Evolutionary conservation across 2,888 invertebrate species (phyloP), one percentile per base, ranked within the genome.

Genomic region (Erannis defoliaria): DNA sequence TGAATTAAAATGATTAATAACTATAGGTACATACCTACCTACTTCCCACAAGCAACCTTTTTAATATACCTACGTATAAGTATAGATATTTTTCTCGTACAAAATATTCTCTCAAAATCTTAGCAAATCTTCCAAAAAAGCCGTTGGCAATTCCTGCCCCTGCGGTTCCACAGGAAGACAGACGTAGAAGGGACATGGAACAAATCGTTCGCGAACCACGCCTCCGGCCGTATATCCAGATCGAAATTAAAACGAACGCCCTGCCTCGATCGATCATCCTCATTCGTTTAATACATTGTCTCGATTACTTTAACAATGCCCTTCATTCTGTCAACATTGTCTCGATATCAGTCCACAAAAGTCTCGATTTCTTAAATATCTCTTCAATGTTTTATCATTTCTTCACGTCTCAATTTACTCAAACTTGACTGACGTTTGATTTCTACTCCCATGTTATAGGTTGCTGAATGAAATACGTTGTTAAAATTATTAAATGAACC

Each of bases 201-300:
- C 90, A 92, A 93, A 93, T 93, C 82, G 92, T 89, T 87, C 86
- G 75, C 75, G 78, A 78, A 84, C 92, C 92, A 91, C 92, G 90
- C 92, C 92, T 88, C 79, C 85, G 82, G 81, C 81, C 73, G 85
- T 84, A 87, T 88, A 88, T 87, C 84, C 78, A 82, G 88, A 90
- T 91, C 92, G 88, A 90, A 92, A 93, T 92, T 91, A 90, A 92
- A 90, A 92, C 83, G 87, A 86, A 89, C 92, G 88, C 89, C 88
- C 89, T 81, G 80, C 76, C 86, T 78, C 89, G 83, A 93, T 93
- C 92, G 92, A 92, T 93, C 92, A 93, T 90, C 89, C 82, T 82
- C 82, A 89, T 88, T 90, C 80, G 76, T 88, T 89, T 89, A 88
- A 89, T 90, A 90, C 88, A 86, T 90, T 84, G 81, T 90, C 89